Conservation (phyloP, 2,113 vertebrate genomes). For the Tapirus terrestris region DNA sequence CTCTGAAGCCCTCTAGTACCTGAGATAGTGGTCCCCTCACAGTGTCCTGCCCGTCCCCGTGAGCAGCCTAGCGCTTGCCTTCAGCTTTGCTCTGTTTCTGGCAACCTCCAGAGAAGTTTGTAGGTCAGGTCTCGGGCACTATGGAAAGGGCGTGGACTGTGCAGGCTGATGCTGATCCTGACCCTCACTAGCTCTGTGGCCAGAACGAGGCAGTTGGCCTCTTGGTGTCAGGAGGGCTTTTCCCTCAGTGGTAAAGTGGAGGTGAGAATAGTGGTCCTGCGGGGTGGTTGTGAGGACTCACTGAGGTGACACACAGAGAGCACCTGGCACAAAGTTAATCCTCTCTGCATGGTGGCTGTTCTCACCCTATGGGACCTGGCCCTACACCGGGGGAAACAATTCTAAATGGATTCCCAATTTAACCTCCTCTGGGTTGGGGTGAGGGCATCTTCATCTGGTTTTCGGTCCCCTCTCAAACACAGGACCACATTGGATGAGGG, state of each 20-base stretch:
- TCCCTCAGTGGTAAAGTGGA: accelerated
- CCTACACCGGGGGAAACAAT: accelerated
- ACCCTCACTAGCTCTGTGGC: background rate
- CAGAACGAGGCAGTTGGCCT: background rate
- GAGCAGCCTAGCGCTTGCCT: background rate
- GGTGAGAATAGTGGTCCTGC: accelerated
- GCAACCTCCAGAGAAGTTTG: background rate
- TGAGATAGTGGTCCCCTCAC: background rate
- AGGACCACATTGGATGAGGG: background rate
- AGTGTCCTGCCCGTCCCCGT: accelerated
- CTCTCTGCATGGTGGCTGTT: background rate
- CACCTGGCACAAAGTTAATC: background rate
- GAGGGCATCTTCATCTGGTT: background rate
- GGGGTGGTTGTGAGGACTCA: accelerated
- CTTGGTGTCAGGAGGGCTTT: accelerated
- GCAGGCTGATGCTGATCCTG: background rate
- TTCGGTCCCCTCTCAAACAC: background rate
- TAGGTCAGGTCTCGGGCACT: background rate
- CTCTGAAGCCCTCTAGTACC: background rate
- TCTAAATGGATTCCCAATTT: too few species aligned
- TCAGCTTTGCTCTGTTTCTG: background rate
- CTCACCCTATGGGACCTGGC: background rate
- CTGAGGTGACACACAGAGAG: background rate
- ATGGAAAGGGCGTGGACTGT: accelerated
- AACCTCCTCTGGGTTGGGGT: background rate